Evolutionary conservation across 2,888 invertebrate species (phyloP).

Genomic region (Neoitamus cyanurus): DNA sequence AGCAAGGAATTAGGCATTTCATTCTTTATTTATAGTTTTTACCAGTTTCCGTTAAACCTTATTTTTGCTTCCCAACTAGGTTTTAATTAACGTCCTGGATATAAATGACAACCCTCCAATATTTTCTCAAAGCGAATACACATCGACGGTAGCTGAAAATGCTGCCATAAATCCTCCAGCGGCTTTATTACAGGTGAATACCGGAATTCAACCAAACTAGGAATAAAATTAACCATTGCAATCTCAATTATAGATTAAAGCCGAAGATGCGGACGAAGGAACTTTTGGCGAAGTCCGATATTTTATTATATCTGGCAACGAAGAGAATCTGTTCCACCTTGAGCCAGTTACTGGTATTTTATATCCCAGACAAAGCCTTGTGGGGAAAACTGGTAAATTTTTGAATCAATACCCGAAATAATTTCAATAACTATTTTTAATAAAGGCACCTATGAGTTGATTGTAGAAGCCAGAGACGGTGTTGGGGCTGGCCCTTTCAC

Average conservation of each 20-base stretch:
- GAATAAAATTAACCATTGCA: neutral
- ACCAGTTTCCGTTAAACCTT: too few relatives aligned
- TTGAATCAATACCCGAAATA: neutral
- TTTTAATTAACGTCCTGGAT: constrained; percentile 81
- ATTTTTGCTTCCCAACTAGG: constrained; percentile 63
- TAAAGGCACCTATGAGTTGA: constrained; percentile 69
- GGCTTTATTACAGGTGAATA: constrained; percentile 74
- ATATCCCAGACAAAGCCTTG: constrained; percentile 79
- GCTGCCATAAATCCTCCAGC: constrained; percentile 83
- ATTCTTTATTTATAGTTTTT: constrained; percentile 52
- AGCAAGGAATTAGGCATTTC: too few relatives aligned
- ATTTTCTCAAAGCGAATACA: constrained; percentile 82
- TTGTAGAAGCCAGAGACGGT: constrained; percentile 82
- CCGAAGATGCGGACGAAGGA: constrained; percentile 84
- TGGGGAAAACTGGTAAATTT: constrained; percentile 68
- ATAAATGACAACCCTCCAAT: constrained; percentile 90
- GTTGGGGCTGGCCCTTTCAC: constrained; percentile 74
- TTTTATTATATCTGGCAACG: constrained; percentile 76
- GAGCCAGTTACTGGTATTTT: constrained; percentile 83
- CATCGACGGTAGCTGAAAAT: constrained; percentile 86
- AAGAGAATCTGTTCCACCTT: constrained; percentile 77
- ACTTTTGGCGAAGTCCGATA: constrained; percentile 82
- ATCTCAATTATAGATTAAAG: constrained; percentile 70
- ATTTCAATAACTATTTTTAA: neutral
- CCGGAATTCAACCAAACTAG: too few relatives aligned